Evolutionary conservation across 53 echinoderm and acorn worm genomes (phyloP).

Genomic region (Zoroaster sp.): DNA sequence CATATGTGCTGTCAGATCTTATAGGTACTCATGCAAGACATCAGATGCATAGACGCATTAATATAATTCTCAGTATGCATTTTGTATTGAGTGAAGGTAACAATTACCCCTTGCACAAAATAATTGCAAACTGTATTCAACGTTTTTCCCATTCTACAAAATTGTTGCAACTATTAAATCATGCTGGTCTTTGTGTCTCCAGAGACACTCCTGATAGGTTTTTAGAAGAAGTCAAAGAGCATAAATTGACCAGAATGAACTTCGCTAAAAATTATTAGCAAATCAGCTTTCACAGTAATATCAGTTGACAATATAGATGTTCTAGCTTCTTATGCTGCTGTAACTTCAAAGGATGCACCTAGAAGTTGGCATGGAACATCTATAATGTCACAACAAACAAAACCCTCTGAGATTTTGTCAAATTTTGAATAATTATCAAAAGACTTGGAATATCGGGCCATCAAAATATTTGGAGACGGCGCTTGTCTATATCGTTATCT

Average conservation of each 20-base stretch:
- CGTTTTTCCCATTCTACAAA: conserved; percentile 14
- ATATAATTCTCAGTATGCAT: neutral
- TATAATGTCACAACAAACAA: conserved; percentile 9
- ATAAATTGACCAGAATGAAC: neutral
- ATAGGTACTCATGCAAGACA: neutral
- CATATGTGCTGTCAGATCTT: neutral
- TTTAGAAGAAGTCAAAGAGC: neutral
- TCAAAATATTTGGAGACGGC: conserved; percentile 14
- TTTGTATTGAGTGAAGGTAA: neutral
- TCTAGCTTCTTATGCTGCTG: conserved; percentile 13
- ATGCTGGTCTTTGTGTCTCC: conserved; percentile 6
- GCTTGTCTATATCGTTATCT: conserved; percentile 6
- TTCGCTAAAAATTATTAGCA: too few species aligned
- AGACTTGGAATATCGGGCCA: neutral
- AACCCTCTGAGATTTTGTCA: neutral
- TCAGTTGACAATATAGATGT: conserved; percentile 46
- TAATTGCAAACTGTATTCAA: neutral
- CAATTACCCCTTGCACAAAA: conserved; percentile 2
- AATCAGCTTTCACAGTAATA: neutral
- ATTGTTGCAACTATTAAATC: neutral
- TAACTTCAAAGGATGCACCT: neutral
- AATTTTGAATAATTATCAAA: neutral
- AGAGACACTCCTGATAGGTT: conserved; percentile 13
- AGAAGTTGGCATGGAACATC: conserved; percentile 26
- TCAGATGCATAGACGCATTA: neutral